Conservation (phyloP, 2,797 vertebrate genomes). For the Cyclura pinguis region DNA sequence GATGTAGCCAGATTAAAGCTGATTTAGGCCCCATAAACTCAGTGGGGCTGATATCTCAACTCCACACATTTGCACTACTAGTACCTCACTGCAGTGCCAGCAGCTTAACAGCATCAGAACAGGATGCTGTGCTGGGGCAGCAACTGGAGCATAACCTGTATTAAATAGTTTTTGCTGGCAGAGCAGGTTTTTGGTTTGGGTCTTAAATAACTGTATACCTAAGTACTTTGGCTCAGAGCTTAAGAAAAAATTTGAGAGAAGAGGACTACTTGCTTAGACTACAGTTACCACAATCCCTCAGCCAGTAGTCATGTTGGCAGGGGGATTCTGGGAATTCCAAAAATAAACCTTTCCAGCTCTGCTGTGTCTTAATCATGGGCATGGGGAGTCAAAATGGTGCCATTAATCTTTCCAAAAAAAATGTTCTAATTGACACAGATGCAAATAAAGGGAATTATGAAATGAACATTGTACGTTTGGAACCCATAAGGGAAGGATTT, state of each 20-base stretch:
- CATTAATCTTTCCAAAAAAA: not conserved
- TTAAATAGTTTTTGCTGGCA: not conserved
- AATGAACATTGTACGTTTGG: not conserved
- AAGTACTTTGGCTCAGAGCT: not conserved
- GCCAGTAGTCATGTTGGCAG: not conserved
- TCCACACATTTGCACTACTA: not conserved
- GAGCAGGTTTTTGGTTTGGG: not conserved
- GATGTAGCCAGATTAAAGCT: constrained; percentile 23
- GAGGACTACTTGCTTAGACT: too few species aligned
- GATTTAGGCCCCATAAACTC: constrained; percentile 1
- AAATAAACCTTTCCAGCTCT: not conserved
- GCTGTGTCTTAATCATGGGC: not conserved
- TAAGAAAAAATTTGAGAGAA: not conserved
- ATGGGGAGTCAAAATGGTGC: not conserved
- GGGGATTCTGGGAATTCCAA: not conserved
- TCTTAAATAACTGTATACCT: constrained; percentile 12
- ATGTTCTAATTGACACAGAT: not conserved
- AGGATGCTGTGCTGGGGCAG: accelerated
- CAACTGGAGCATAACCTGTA: not conserved
- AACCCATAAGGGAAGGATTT: not conserved
- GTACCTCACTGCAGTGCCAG: not conserved
- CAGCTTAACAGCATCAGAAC: accelerated
- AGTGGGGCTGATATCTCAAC: not conserved
- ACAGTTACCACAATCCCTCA: too few species aligned
- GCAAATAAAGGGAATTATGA: not conserved